Conservation (phyloP, 1,140 invertebrate species). For the Pissodes strobi region DNA sequence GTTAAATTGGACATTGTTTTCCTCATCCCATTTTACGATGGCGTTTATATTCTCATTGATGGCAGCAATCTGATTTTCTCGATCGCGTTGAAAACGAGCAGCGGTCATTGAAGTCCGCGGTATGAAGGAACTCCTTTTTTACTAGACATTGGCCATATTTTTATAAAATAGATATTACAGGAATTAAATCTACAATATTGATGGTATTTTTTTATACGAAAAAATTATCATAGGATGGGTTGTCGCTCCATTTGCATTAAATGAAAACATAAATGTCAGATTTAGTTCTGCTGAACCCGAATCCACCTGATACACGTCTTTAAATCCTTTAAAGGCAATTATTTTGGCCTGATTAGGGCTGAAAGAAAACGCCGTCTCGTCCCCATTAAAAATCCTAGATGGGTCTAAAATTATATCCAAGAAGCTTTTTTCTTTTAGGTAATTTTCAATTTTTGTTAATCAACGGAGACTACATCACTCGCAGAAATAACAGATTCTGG, state of each 20-base stretch:
- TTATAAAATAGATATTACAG: slow-evolving; percentile 52
- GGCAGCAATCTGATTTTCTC: no score
- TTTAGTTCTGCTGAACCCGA: slow-evolving; percentile 32
- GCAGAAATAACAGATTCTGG: no score
- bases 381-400: slow-evolving; percentile 49
- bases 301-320: slow-evolving; percentile 50
- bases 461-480: no score
- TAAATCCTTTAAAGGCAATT: slow-evolving; percentile 42
- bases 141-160: slow-evolving; percentile 50
- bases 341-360: slow-evolving; percentile 46
- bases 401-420: slow-evolving; percentile 44
- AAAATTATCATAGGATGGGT: slow-evolving; percentile 43
- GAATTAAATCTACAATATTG: slow-evolving; percentile 53
- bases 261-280: slow-evolving; percentile 40
- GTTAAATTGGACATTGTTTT: no score
- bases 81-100: no score
- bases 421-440: slow-evolving; percentile 26
- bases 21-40: no score
- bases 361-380: slow-evolving; percentile 53
- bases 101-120: no score
- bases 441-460: slow-evolving; percentile 36
- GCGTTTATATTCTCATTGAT: no score
- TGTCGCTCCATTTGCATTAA: slow-evolving; percentile 24
- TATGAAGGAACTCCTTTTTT: no score
- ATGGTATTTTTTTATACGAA: slow-evolving; percentile 43